phyloP scores from a whole-genome alignment of 2,888 invertebrate genomes.

The Xanthia icteritia region DNA sequence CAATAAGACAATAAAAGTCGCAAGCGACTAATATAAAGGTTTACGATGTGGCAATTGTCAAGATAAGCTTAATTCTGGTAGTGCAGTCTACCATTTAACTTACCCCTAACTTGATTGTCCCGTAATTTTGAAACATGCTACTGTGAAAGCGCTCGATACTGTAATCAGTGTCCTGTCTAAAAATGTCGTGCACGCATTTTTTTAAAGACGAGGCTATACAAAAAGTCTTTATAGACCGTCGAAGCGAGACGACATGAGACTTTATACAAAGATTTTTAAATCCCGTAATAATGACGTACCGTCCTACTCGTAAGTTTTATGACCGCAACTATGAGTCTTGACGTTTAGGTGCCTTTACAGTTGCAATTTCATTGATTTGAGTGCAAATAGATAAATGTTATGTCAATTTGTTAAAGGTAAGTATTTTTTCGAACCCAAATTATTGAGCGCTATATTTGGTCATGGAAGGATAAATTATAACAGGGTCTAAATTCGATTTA shows the following conservation, averaged over 20 bases:
- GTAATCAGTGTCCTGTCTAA: background rate
- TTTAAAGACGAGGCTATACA: background rate
- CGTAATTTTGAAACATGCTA: conserved; percentile 47
- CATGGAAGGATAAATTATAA: background rate
- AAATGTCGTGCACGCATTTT: background rate
- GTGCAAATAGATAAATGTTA: background rate
- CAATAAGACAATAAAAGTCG: conserved; percentile 23
- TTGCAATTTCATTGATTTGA: background rate
- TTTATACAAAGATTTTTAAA: too few species aligned
- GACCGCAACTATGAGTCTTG: background rate
- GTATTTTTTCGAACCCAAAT: background rate
- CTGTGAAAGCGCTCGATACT: conserved; percentile 33
- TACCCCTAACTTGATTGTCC: conserved; percentile 63
- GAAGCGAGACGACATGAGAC: background rate
- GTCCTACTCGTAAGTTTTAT: background rate
- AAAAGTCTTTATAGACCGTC: background rate
- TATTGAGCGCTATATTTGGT: background rate
- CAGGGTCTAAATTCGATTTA: background rate
- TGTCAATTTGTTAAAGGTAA: background rate
- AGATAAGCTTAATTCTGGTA: conserved; percentile 64
- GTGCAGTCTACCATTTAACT: conserved; percentile 66
- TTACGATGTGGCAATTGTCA: conserved; percentile 59
- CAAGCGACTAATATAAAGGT: conserved; percentile 47
- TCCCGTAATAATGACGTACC: background rate
- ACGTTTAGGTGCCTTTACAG: too few species aligned